Percentiles rank a stretch among this genome's conserved stretches.
Conservation (phyloP, 2,113 vertebrate species). For the Clarias gariepinus region DNA sequence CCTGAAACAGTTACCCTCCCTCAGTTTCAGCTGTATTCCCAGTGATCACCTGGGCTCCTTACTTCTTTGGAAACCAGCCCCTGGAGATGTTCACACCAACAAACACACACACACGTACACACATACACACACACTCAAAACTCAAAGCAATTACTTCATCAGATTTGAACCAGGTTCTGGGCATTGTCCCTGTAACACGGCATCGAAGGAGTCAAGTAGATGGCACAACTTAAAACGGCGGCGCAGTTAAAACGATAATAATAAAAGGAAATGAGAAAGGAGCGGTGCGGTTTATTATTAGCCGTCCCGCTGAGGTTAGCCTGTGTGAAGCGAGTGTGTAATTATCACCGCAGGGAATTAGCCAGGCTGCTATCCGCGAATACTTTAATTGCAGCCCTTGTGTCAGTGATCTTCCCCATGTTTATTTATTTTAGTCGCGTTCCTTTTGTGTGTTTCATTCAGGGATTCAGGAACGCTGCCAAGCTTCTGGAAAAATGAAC, state of each 20-base stretch:
- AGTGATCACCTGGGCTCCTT: neutral
- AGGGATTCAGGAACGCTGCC: neutral
- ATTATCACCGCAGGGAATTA: constrained; percentile 66
- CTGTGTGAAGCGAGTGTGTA: constrained; percentile 42
- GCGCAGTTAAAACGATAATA: constrained; percentile 27
- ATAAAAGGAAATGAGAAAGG: constrained; percentile 31
- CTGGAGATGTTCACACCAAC: constrained; percentile 1
- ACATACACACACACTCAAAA: neutral
- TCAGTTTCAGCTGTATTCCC: constrained; percentile 5
- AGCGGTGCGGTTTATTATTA: constrained; percentile 37
- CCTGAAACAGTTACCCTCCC: constrained; percentile 14
- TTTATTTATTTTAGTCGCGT: constrained; percentile 11
- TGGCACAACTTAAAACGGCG: constrained; percentile 1
- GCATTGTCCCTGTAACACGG: neutral
- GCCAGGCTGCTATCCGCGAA: constrained; percentile 57
- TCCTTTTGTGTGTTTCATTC: neutral
- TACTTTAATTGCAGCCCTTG: constrained; percentile 60
- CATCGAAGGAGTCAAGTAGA: constrained; percentile 18
- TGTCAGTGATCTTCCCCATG: constrained; percentile 23
- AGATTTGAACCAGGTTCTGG: constrained; percentile 5
- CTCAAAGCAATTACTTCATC: neutral
- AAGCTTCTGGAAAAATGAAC: neutral
- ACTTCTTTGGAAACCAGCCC: constrained; percentile 41
- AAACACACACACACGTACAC: neutral
- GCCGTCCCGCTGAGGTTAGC: constrained; percentile 36